These are phyloP conservation scores for Mirza zaza DNA, from an alignment of 2,113 vertebrate species.

Conservation along the genomic window DNA sequence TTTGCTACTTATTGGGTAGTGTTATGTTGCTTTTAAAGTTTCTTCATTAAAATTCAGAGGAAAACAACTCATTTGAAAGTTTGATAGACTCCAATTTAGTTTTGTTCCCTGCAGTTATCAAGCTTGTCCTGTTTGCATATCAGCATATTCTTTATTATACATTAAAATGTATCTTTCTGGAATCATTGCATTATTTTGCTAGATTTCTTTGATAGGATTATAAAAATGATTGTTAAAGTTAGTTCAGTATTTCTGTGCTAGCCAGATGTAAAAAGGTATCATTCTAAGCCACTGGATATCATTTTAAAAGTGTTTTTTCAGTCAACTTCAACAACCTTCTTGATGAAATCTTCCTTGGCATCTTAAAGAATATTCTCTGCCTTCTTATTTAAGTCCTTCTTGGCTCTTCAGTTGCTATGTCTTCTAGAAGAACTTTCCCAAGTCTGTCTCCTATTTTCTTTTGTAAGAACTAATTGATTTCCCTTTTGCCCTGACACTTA, in stretches of 20 bases:
- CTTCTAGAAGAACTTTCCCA: not conserved
- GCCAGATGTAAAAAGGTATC: not conserved
- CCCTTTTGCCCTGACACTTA: not conserved
- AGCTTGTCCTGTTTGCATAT: not conserved
- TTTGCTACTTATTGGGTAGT: not conserved
- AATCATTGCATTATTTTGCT: not conserved
- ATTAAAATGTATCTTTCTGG: not conserved
- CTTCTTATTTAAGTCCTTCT: not conserved
- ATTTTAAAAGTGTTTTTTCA: not conserved
- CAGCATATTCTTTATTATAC: not conserved
- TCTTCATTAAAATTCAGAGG: not conserved
- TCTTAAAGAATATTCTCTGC: not conserved
- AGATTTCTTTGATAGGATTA: not conserved
- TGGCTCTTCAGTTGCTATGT: not conserved
- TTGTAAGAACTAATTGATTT: not conserved
- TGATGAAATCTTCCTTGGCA: not conserved
- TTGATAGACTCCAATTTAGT: not conserved
- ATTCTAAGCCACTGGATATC: not conserved
- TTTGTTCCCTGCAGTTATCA: not conserved
- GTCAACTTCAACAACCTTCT: not conserved
- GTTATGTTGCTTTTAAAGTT: not conserved
- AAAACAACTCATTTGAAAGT: not conserved
- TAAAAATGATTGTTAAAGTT: not conserved
- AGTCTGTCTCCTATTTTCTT: not conserved
- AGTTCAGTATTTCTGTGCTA: not conserved